Evolutionary conservation across 2,797 vertebrate genomes (phyloP).

Genomic region (Brotogeris chrysoptera): DNA sequence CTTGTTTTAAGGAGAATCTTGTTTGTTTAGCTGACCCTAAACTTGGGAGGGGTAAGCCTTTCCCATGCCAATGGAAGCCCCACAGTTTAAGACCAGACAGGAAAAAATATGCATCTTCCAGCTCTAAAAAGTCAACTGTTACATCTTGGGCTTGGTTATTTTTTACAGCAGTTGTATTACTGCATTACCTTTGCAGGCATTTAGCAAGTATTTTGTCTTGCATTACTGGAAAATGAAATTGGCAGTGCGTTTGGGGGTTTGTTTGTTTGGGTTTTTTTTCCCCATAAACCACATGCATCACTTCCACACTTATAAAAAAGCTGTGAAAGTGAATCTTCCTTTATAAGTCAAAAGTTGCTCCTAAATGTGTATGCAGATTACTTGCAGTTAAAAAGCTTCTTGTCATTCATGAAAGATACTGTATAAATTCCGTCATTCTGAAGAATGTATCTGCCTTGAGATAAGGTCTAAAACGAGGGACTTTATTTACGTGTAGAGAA

Average conservation of each 20-base stretch:
- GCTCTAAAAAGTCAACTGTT: not conserved
- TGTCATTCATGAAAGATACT: not conserved
- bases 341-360: not conserved
- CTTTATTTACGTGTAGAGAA: not conserved
- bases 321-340: not conserved
- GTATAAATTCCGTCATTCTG: not conserved
- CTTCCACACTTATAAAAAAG: not conserved
- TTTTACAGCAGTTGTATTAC: not conserved
- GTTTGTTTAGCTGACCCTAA: not conserved
- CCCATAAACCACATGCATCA: not conserved
- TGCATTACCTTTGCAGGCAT: not conserved
- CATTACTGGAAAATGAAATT: not conserved
- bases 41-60: not conserved
- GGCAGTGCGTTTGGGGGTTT: not conserved
- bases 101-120: fast-evolving
- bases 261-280: not conserved
- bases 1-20: not conserved
- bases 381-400: not conserved
- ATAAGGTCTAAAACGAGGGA: not conserved
- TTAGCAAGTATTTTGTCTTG: not conserved
- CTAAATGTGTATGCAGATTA: not conserved
- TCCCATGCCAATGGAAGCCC: not conserved
- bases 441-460: not conserved
- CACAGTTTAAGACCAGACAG: not conserved
- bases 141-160: not conserved